Base-by-base conservation (phyloP, 1,140 invertebrate species). In the Trypoxylus dichotomus region DNA sequence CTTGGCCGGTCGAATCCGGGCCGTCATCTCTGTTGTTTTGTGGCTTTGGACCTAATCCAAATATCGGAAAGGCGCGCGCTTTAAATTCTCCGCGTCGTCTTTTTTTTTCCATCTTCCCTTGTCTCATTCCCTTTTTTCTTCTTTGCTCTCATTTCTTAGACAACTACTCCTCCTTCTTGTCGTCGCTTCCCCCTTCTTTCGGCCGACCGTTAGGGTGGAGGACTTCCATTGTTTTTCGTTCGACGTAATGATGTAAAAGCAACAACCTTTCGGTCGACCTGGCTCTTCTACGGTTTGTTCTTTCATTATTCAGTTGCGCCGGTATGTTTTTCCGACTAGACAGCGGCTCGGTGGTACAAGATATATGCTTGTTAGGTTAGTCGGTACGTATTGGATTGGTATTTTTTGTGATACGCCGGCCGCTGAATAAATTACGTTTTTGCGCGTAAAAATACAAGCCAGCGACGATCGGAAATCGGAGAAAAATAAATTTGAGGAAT, bases 11-110 rank as follows among this genome's bases (percentile, higher is more conserved):
- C 80, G 47, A 54, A 54, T n/a, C 47, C 15, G 42, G 71, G 63
- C 72, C 8, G 32, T 77, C 19, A 29, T 76, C 68, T 78, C 77
- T 74, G 77, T 76, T 79, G 78, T 80, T 80, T 80, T 79, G 77
- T 74, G 80, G 79, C 54, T 47, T 76, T 79, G 78, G 78, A 77
- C 37, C 25, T 24, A 32, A 27, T 75, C 77, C 77, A 77, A 78
- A 74, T 79, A 77, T 79, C 77, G 77, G 43, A 19, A 73, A 77
- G 63, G 68, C 47, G 60, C 47, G 60, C 75, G 47, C 63, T 71
- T 71, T 71, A 71, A 71, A 71, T 71, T 71, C 63, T 25, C 63
- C 63, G 11, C 21, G 11, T 15, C 10, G 47, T 19, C n/a, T n/a
- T 54, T 54, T 54, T 54, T 54, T 19, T 19, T 54, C 47, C 19